These are phyloP conservation scores for Elmis aenea DNA, from an alignment of 2,888 invertebrate genomes.

Conservation along the genomic window DNA sequence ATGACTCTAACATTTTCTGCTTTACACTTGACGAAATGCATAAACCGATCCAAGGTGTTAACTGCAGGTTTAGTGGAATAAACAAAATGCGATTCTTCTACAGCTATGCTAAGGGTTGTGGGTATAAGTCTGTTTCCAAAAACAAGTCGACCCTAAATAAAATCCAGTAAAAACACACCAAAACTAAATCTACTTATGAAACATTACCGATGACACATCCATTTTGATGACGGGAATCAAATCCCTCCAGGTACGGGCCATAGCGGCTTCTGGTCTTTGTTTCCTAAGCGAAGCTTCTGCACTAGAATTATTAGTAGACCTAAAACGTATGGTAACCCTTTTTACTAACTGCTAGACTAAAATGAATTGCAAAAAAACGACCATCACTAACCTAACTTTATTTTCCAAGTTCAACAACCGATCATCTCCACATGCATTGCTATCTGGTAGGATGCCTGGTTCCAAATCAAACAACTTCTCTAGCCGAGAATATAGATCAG, in stretches of 20 bases:
- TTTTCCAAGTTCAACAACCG: constrained; percentile 30
- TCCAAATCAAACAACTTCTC: constrained; percentile 86
- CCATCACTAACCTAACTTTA: constrained; percentile 15
- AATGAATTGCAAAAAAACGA: neutral
- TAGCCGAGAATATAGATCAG: constrained; percentile 77
- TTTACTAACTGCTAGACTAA: neutral
- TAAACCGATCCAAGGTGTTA: constrained; percentile 86
- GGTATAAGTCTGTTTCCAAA: constrained; percentile 94
- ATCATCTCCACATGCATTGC: constrained; percentile 30
- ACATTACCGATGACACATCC: constrained; percentile 76
- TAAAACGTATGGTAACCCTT: too few species aligned
- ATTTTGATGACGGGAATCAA: constrained; percentile 94
- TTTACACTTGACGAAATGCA: constrained; percentile 93
- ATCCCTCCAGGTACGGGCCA: constrained; percentile 90
- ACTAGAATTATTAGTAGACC: constrained; percentile 11
- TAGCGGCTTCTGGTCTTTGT: constrained; percentile 71
- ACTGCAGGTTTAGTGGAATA: constrained; percentile 95
- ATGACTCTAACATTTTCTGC: constrained; percentile 94
- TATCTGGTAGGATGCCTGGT: constrained; percentile 63
- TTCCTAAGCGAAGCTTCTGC: constrained; percentile 32
- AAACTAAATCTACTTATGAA: constrained; percentile 6
- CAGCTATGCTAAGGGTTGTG: constrained; percentile 84
- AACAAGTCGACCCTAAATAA: constrained; percentile 80
- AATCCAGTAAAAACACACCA: too few species aligned
- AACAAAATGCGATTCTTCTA: constrained; percentile 90